Conservation (phyloP, 2,113 vertebrate genomes). For the Cyprinodon variegatus region DNA sequence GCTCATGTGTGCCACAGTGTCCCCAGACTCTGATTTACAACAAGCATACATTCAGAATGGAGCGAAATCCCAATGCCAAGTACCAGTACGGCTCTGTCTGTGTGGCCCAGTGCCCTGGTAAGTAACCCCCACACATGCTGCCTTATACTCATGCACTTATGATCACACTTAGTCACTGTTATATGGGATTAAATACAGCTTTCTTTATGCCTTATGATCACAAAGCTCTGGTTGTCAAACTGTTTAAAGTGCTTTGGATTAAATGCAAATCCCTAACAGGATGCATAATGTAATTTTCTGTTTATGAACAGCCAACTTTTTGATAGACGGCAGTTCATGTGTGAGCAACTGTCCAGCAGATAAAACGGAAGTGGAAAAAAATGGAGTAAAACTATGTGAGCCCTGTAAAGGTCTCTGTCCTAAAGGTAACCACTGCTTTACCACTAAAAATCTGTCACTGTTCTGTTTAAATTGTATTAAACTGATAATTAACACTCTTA, state of each 20-base stretch:
- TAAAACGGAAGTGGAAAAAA: slow-evolving; percentile 91
- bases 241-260: not conserved
- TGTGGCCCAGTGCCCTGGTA: slow-evolving; percentile 89
- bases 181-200: not conserved
- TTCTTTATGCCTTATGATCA: not conserved
- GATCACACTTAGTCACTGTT: not conserved
- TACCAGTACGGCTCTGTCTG: slow-evolving; percentile 93
- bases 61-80: slow-evolving; percentile 91
- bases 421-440: slow-evolving; percentile 80
- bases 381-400: slow-evolving; percentile 88
- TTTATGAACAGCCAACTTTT: slow-evolving; percentile 83
- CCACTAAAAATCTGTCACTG: not conserved
- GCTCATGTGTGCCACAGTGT: slow-evolving; percentile 88
- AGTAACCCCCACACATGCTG: slow-evolving; percentile 48
- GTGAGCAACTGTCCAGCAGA: slow-evolving; percentile 88
- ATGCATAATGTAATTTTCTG: not conserved
- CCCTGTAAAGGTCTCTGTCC: slow-evolving; percentile 88
- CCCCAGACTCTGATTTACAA: slow-evolving; percentile 92
- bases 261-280: not conserved
- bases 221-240: not conserved
- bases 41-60: slow-evolving; percentile 88
- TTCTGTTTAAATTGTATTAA: too few relatives aligned
- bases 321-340: slow-evolving; percentile 91
- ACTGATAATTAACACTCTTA: too few relatives aligned
- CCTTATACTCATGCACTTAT: not conserved